phyloP scores from a whole-genome alignment of 2,888 invertebrate genomes.

The Tuta absoluta region DNA sequence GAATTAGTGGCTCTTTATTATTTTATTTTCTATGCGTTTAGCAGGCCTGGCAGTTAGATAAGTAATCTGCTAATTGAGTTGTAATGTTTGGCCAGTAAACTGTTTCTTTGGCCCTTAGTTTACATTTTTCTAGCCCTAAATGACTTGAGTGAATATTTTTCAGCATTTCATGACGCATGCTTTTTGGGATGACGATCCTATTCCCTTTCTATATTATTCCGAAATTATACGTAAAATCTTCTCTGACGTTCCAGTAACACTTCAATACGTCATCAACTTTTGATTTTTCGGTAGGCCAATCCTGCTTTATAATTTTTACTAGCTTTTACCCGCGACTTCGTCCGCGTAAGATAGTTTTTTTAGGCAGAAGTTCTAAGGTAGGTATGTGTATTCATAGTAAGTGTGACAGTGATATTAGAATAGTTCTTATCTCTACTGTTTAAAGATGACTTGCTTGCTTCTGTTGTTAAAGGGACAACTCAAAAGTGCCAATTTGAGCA shows the following conservation, averaged over 20 bases:
- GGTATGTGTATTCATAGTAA: too few species aligned
- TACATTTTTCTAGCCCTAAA: constrained; percentile 36
- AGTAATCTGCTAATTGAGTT: constrained; percentile 31
- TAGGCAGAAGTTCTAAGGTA: too few species aligned
- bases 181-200: constrained; percentile 34
- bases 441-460: too few species aligned
- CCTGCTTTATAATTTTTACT: too few species aligned
- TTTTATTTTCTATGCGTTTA: constrained; percentile 29
- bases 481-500: too few species aligned
- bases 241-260: constrained; percentile 25
- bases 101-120: constrained; percentile 32
- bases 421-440: too few species aligned
- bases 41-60: constrained; percentile 34
- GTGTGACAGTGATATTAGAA: too few species aligned
- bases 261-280: constrained; percentile 12
- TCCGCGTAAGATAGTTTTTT: too few species aligned
- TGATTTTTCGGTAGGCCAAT: too few species aligned
- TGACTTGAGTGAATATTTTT: constrained; percentile 35
- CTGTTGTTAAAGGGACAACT: too few species aligned
- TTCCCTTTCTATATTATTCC: constrained; percentile 34
- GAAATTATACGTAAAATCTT: constrained; percentile 28
- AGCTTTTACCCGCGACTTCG: too few species aligned
- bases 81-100: constrained; percentile 38
- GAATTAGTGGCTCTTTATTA: constrained; percentile 22
- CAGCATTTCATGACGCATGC: too few species aligned